Conservation (phyloP, 2,113 vertebrate genomes). For the Colius striatus region DNA sequence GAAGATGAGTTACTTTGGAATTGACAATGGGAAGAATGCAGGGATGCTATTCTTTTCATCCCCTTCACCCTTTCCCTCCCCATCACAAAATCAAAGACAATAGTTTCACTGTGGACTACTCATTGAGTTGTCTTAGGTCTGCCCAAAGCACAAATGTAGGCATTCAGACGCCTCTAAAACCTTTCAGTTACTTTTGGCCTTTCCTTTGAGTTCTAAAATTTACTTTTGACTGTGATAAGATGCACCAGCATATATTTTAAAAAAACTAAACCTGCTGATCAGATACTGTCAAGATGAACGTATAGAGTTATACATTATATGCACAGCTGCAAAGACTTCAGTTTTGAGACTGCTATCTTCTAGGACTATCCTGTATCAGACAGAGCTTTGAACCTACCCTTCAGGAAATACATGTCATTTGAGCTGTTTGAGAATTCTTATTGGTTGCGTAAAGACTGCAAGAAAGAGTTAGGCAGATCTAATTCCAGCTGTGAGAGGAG, state of each 20-base stretch:
- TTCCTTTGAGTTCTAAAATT: background rate
- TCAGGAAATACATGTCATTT: background rate
- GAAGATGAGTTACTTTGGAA: background rate
- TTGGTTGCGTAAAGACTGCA: background rate
- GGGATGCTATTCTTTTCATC: background rate
- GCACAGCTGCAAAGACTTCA: background rate
- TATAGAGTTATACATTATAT: background rate
- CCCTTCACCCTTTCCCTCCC: background rate
- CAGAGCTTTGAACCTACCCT: background rate
- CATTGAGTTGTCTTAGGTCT: background rate
- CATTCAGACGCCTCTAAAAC: background rate
- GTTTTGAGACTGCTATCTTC: background rate
- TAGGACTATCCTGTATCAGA: background rate
- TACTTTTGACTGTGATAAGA: background rate
- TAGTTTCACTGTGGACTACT: background rate
- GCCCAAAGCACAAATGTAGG: background rate
- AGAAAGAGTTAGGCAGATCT: background rate
- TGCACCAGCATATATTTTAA: background rate
- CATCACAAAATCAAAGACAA: background rate
- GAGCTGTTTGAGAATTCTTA: background rate
- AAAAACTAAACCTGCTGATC: background rate
- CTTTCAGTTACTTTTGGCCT: background rate
- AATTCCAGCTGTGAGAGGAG: background rate
- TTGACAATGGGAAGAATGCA: slow-evolving; percentile 12
- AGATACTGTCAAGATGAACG: background rate